Evolutionary conservation across 2,113 vertebrate genomes (phyloP).

Genomic region (Cinclus mexicanus): DNA sequence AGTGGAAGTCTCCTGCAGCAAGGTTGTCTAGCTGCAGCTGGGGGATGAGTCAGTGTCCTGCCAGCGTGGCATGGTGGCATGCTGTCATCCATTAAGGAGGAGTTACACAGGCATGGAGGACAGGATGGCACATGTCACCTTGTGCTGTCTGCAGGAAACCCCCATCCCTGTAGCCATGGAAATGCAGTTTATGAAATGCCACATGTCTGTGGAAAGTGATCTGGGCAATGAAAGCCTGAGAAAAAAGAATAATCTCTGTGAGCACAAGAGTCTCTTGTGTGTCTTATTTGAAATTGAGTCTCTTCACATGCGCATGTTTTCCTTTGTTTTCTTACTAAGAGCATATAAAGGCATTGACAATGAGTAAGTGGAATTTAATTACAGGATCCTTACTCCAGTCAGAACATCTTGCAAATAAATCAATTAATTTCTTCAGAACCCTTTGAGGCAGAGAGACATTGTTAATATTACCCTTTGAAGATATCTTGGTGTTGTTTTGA

Average conservation of each 20-base stretch:
- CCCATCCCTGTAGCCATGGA: not conserved
- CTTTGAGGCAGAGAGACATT: not conserved
- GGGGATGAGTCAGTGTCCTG: not conserved
- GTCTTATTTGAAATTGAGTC: not conserved
- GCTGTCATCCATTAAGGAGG: not conserved
- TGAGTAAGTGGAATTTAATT: not conserved
- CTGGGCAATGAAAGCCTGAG: not conserved
- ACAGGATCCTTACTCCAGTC: not conserved
- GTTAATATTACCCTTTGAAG: not conserved
- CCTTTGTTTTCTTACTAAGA: not conserved
- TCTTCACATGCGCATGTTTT: not conserved
- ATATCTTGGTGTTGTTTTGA: slow-evolving; percentile 5
- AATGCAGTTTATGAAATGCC: not conserved
- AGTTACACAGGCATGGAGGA: not conserved
- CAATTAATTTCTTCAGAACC: not conserved
- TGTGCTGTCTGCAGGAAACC: not conserved
- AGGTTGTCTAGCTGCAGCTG: not conserved
- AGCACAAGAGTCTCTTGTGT: not conserved
- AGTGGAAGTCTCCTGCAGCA: rapidly evolving
- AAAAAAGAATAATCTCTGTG: not conserved
- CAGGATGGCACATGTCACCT: rapidly evolving
- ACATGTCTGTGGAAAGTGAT: not conserved
- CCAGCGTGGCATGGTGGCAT: not conserved
- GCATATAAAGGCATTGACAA: not conserved
- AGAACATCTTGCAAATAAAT: slow-evolving; percentile 28